These are phyloP conservation scores for Drosophila longiperda DNA, from an alignment of 2,888 invertebrate species.

Conservation along the genomic window DNA sequence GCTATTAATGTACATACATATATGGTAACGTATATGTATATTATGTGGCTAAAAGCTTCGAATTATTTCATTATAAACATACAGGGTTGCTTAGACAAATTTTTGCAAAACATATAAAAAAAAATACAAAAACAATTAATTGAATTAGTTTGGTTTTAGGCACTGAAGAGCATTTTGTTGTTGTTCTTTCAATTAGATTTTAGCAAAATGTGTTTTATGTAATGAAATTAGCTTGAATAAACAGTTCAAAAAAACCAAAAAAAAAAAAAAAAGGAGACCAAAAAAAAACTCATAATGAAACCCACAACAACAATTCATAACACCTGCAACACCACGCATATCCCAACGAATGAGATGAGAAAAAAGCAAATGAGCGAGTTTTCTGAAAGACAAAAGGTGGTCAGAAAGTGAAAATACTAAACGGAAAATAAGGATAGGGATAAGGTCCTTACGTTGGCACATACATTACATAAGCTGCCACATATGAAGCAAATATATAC, in stretches of 20 bases:
- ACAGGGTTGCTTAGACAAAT: conserved; percentile 81
- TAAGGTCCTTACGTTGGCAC: conserved; percentile 31
- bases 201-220: conserved; percentile 17
- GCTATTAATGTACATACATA: conserved; percentile 25
- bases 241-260: conserved; percentile 5
- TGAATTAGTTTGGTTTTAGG: conserved; percentile 30
- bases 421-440: not conserved
- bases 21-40: conserved; percentile 23
- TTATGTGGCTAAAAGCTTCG: conserved; percentile 59
- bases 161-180: conserved; percentile 55
- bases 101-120: conserved; percentile 65
- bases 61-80: conserved; percentile 8
- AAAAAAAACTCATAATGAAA: conserved; percentile 34
- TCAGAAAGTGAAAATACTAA: not conserved
- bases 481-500: conserved; percentile 27
- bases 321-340: conserved; percentile 78
- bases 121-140: not conserved
- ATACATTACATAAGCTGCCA: conserved; percentile 38
- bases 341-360: conserved; percentile 75
- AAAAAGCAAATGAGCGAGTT: conserved; percentile 9
- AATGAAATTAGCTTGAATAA: conserved; percentile 28
- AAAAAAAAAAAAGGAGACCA: conserved; percentile 30
- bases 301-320: conserved; percentile 52
- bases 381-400: not conserved
- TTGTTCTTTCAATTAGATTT: conserved; percentile 55